Base-by-base conservation (phyloP, 2,888 invertebrate species). In the Dinocampus coccinellae region DNA sequence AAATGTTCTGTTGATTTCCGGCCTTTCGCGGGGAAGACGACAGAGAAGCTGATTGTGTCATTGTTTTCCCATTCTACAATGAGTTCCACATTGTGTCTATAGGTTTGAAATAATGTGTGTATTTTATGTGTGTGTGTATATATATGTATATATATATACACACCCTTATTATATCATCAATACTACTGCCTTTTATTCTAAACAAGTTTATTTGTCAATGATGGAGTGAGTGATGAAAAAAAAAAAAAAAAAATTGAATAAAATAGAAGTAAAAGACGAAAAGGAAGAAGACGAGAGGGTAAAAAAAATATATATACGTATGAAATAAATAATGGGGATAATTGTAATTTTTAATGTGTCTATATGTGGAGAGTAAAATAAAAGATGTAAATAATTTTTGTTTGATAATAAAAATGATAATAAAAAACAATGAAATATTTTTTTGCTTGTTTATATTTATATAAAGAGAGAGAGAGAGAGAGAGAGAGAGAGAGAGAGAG, bases 11-110 rank as follows among this genome's bases (percentile, higher is more conserved):
- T 72, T 69, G 72, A 72, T 69, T 72, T 72, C 72, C 72, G 66
- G 64, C 60, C 74, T 64, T 66, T 58, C 66, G 62, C 62, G 52
- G 78, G 75, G 78, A 76, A 76, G 79, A 79, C 78, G 76, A 77
- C 78, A 77, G n/a, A 16, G 47, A 47, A 34, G 80, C 81, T 85
- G 86, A 86, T 86, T 86, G 85, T 86, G 84, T 85, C 85, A 86
- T 86, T 86, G 85, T 86, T 85, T 85, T 83, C 47, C 84, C 82
- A 83, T 83, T 67, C 61, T 57, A 61, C 73, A 76, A 69, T 73
- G 69, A 69, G 67, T 60, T 73, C 65, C 36, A 58, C 64, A 70
- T 70, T 62, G 67, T 69, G 47, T 75, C 68, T 62, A 69, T 52
- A n/a, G n/a, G n/a, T n/a, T n/a, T n/a, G n/a, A n/a, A n/a, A n/a